These are phyloP conservation scores for Sus cebifrons DNA, from an alignment of 2,797 vertebrate genomes.

Conservation along the genomic window DNA sequence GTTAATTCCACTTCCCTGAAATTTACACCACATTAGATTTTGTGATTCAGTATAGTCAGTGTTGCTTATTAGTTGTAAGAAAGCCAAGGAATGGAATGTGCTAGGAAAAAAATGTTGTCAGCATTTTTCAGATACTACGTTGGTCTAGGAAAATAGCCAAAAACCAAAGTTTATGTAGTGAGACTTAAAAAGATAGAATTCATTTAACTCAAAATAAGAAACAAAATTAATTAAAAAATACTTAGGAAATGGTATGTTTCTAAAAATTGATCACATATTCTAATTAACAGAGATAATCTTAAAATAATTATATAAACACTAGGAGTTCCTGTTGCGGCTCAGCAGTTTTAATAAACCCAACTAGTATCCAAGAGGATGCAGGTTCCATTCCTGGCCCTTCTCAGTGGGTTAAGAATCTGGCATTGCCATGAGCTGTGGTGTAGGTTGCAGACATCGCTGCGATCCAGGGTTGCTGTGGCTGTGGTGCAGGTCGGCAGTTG, in stretches of 20 bases:
- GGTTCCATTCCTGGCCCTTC: no score
- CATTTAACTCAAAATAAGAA: conserved; percentile 55
- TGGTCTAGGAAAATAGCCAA: not conserved
- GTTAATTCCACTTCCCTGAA: not conserved
- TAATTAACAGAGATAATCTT: conserved; percentile 36
- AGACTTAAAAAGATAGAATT: conserved; percentile 37
- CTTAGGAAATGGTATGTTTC: conserved; percentile 20
- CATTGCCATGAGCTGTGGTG: no score
- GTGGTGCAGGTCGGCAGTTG: no score
- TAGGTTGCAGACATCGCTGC: no score
- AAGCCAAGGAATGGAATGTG: not conserved
- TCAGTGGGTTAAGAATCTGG: no score
- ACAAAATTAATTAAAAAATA: conserved; percentile 24
- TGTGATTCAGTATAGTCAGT: not conserved
- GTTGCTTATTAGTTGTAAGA: not conserved
- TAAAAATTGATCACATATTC: conserved; percentile 5
- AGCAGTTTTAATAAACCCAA: no score
- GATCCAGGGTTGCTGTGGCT: no score
- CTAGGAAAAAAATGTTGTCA: not conserved
- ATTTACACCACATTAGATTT: not conserved
- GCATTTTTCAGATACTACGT: not conserved
- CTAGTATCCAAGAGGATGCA: no score
- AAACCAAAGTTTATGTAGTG: conserved; percentile 24
- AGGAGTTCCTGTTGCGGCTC: no score
- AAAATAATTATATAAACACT: conserved; percentile 13